Percentiles rank a stretch among this genome's conserved stretches.
phyloP scores from a whole-genome alignment of 2,113 vertebrate genomes.

The Tricholaema leucomelas region DNA sequence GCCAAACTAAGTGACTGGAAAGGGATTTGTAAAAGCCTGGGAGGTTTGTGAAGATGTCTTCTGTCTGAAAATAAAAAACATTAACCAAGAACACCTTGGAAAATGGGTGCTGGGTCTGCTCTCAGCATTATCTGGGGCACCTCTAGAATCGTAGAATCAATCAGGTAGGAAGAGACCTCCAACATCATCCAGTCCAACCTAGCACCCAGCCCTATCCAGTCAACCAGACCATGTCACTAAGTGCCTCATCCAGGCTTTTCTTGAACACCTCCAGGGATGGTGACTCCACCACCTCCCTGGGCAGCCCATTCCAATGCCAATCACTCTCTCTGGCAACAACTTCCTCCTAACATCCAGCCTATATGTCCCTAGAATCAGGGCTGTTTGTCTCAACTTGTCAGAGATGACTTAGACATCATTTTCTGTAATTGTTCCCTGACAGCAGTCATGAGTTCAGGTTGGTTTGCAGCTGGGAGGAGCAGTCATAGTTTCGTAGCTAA shows the following conservation, averaged over 20 bases:
- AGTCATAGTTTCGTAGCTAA: not conserved
- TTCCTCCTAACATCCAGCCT: too few relatives aligned
- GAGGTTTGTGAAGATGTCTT: not conserved
- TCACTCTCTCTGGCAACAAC: too few relatives aligned
- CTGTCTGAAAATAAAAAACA: not conserved
- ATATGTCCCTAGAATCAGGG: not conserved
- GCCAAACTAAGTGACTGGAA: fast-evolving
- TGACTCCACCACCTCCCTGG: too few relatives aligned
- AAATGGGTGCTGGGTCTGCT: not conserved
- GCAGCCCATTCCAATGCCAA: too few relatives aligned
- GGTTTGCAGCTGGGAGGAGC: not conserved
- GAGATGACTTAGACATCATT: not conserved
- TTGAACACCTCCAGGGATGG: too few relatives aligned
- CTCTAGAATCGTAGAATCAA: not conserved
- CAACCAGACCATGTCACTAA: too few relatives aligned
- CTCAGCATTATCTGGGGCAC: not conserved
- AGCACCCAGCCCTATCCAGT: too few relatives aligned
- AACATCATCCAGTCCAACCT: too few relatives aligned
- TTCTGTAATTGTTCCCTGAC: not conserved
- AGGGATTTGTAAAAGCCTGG: not conserved
- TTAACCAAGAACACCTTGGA: not conserved
- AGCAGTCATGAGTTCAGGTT: fast-evolving
- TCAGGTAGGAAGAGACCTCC: too few relatives aligned
- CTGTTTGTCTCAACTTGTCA: not conserved
- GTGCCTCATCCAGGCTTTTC: too few relatives aligned